Evolutionary conservation across 2,113 vertebrate species (phyloP).

Genomic region (Periophthalmus modestus): DNA sequence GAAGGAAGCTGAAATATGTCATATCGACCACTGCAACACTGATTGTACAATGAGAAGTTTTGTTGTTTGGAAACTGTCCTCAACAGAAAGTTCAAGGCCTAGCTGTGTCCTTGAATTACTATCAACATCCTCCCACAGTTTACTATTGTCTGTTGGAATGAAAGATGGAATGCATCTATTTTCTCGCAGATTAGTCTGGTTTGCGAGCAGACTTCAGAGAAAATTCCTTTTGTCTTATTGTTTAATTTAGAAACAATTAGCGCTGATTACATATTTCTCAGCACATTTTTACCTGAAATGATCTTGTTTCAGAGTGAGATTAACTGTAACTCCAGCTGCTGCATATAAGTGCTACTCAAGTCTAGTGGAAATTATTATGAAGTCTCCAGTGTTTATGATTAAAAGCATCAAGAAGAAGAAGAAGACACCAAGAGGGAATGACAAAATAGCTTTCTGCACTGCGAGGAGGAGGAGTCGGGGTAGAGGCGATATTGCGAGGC

Average conservation of each 20-base stretch:
- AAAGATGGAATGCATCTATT: background rate
- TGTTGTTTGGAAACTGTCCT: constrained; percentile 14
- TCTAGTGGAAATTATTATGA: constrained; percentile 29
- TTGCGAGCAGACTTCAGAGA: background rate
- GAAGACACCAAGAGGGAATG: constrained; percentile 24
- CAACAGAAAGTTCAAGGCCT: constrained; percentile 11
- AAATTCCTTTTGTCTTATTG: background rate
- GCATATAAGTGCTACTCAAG: constrained; percentile 11
- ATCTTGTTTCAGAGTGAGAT: constrained; percentile 3
- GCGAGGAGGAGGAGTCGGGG: background rate
- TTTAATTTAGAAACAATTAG: constrained; percentile 16
- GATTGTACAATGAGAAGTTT: background rate
- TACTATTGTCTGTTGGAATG: constrained; percentile 11
- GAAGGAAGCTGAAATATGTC: background rate
- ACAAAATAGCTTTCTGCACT: constrained; percentile 26
- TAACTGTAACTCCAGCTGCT: background rate
- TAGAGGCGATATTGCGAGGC: constrained; percentile 18
- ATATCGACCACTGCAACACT: background rate
- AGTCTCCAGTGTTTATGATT: constrained; percentile 41
- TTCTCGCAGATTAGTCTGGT: background rate
- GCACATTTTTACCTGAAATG: constrained; percentile 14
- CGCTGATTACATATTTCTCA: background rate
- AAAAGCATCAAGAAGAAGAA: constrained; percentile 21
- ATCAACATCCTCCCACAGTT: constrained; percentile 18
- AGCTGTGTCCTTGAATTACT: background rate